Base-by-base conservation (phyloP, 1,140 invertebrate genomes). In the Drosophila melanica region DNA sequence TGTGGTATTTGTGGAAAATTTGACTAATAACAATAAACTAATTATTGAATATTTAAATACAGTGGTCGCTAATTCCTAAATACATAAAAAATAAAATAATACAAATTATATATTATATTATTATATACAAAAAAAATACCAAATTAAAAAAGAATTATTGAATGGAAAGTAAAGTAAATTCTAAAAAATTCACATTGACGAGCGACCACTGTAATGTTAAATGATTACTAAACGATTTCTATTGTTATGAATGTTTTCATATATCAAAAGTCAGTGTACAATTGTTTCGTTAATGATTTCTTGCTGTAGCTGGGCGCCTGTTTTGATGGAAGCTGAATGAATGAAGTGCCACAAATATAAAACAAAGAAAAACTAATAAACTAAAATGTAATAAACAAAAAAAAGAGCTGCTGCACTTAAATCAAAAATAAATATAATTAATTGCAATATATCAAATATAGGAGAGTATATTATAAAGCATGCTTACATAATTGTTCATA, bases 401-500 rank as follows among this genome's bases (percentile, higher is more conserved):
- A n/a, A 0, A 57, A 41, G 8, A 57, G 6, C 0, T 23, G 33
- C 33, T 35, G 33, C 33, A 9, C 33, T 35, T 35, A 41, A 11
- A 30, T 48, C 35, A 23, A 18, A 37, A 47, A 42, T 60, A 55
- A 48, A 47, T 48, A 45, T 35, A 50, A 50, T 57, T 45, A 65
- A 27, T 64, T 59, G 39, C 42, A 60, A 45, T 71, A 70, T 79
- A 77, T 77, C 55, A 63, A 78, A 79, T 59, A 78, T 73, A 81
- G 66, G 58, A 72, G 44, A 74, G 65, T 47, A 74, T 27, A 35
- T 35, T 59, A 85, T 77, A 90, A 91, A 82, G 87, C 90, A 91
- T 91, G 90, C 90, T 91, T 91, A 91, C 90, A 90, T 90, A 91
- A 75, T 89, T 81, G 55, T 75, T 84, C 74, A 71, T 65, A 58